A percentile compares a stretch with the other conserved stretches of the same genome.
These are phyloP conservation scores for Agonum fuliginosum DNA, from an alignment of 2,888 invertebrate species.

Conservation along the genomic window DNA sequence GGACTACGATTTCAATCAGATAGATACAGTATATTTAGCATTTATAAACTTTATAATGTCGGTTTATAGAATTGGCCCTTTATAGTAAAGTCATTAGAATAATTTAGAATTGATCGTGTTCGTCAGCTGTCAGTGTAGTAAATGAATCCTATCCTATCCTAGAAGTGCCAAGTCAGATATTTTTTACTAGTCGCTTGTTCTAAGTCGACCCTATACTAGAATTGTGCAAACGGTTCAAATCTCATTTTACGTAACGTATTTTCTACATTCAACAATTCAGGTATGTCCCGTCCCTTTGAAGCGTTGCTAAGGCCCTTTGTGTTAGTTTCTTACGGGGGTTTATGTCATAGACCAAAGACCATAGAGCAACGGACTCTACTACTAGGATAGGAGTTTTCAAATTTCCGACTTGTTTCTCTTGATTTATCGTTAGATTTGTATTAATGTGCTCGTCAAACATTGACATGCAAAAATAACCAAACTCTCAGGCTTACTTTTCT, in stretches of 20 bases:
- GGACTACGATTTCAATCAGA: too few species aligned
- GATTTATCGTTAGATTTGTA: constrained; percentile 41
- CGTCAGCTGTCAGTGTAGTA: constrained; percentile 5
- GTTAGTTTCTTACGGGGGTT: constrained; percentile 32
- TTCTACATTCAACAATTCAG: constrained; percentile 52
- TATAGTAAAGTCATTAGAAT: neutral
- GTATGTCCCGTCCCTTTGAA: constrained; percentile 48
- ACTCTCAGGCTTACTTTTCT: neutral
- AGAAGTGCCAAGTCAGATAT: constrained; percentile 34
- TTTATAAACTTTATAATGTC: too few species aligned
- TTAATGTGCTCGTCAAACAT: constrained; percentile 22
- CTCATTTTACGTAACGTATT: constrained; percentile 58
- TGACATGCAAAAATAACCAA: neutral
- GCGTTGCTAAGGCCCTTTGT: constrained; percentile 45
- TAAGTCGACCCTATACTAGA: constrained; percentile 38
- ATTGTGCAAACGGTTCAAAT: constrained; percentile 47
- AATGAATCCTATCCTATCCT: neutral
- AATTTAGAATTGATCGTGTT: neutral
- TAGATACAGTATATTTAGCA: too few species aligned
- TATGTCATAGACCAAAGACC: neutral
- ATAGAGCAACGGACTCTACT: constrained; percentile 28
- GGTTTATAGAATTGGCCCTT: neutral
- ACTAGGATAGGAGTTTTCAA: constrained; percentile 29
- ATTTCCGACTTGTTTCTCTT: constrained; percentile 28
- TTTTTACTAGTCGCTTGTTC: constrained; percentile 31